Base-by-base conservation (phyloP, 1,140 invertebrate genomes). In the Paralvinella palmiformis region DNA sequence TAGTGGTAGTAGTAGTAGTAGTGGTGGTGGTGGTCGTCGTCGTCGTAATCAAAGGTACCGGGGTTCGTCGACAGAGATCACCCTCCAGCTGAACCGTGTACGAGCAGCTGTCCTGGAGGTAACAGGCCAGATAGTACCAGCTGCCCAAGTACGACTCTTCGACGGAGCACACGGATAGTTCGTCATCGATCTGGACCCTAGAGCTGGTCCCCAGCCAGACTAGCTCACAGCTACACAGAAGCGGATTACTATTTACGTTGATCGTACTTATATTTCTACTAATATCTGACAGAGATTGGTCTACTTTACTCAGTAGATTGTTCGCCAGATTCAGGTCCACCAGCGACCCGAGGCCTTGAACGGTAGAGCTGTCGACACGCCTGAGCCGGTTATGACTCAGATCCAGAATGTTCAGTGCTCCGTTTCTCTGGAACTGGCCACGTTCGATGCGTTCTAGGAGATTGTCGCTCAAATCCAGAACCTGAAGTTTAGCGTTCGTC, bases 11-110 rank as follows among this genome's bases (percentile, higher is more conserved):
- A 3, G 55, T 57, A 1, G 55, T 31, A 0, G 33, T 57, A 0
- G 55, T 57, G 27, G 55, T 57, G 5, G 55, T 57, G 1, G 55
- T 57, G 5, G 55, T 57, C 17, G 55, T 31, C 5, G 55, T 57
- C 1, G 55, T 57, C 7, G 55, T 57, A 32, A 57, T 22, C 10
- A 57, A 57, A 27, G 55, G 13, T 13, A 32, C 27, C 10, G 33
- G 27, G 27, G 7, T 10, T 1, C 22, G 29, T 20, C 13, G 27
- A 36, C 55, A 57, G 27, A 57, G 24, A 7, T 7, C 33, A 17
- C 17, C 29, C 5, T 24, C 35, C 10, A 22, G 27, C 4, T 6
- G 33, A 17, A 57, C 33, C 24, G 35, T 31, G 33, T 22, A 15
- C 2, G 13, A 20, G 15, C 29, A 27, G 33, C 27, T 32, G 27